Evolutionary conservation across 2,797 vertebrate species (phyloP).

Genomic region (Phalanger gymnotis): DNA sequence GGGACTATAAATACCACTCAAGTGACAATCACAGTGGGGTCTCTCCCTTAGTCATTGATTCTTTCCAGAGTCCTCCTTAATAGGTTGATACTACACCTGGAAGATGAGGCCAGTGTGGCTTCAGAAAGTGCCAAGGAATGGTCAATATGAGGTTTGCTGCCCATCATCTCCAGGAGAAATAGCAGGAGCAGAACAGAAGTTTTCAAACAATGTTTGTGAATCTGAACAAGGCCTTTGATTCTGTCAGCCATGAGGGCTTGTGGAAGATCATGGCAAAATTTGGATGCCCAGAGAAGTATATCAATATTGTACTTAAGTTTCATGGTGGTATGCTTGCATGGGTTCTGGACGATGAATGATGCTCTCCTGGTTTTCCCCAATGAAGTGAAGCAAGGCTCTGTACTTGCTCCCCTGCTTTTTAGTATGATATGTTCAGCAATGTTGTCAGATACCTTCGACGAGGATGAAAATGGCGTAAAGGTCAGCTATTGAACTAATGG

Average conservation of each 20-base stretch:
- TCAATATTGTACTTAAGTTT: background rate
- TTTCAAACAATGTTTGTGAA: background rate
- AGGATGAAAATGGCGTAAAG: background rate
- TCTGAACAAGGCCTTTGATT: background rate
- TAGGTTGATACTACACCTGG: background rate
- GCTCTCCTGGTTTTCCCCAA: background rate
- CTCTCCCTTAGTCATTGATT: background rate
- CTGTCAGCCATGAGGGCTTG: background rate
- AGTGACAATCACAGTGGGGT: background rate
- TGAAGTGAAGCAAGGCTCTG: background rate
- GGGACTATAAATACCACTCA: background rate
- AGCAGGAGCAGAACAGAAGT: background rate
- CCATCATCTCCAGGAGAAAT: background rate
- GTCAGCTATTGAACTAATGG: background rate
- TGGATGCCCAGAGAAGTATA: background rate
- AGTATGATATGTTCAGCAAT: background rate
- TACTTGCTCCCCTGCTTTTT: background rate
- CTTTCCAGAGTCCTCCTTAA: background rate
- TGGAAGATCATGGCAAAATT: background rate
- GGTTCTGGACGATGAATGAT: background rate
- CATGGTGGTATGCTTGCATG: background rate
- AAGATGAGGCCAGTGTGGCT: background rate
- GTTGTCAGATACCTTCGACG: background rate
- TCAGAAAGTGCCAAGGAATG: background rate
- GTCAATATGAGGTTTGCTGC: background rate